These are phyloP conservation scores for Agelas oroides DNA, from an alignment of 37 sponge, comb jelly and placozoan species.

Conservation along the genomic window DNA sequence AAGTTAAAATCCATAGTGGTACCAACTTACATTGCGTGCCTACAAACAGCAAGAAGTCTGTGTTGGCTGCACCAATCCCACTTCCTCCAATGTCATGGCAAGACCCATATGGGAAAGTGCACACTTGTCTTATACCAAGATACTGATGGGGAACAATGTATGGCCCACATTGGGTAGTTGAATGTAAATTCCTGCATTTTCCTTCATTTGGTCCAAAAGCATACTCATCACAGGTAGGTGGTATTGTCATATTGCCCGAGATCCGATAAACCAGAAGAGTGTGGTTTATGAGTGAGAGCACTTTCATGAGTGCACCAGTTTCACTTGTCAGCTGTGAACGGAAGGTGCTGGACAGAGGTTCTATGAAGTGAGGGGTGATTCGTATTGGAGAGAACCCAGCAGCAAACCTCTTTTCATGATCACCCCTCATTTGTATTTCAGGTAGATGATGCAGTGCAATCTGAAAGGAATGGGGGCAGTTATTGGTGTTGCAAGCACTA, in stretches of 20 bases:
- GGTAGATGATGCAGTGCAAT: too few relatives aligned
- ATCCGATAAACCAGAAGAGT: not conserved
- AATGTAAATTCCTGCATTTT: not conserved
- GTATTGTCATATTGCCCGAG: not conserved
- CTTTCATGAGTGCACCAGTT: not conserved
- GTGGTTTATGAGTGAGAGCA: not conserved
- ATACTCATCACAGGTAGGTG: not conserved
- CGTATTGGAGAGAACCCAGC: not conserved
- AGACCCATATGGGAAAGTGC: not conserved
- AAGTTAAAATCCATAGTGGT: too few relatives aligned
- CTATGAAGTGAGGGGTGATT: not conserved
- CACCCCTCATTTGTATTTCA: too few relatives aligned
- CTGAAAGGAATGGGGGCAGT: too few relatives aligned
- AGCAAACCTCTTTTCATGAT: too few relatives aligned
- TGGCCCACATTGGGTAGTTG: not conserved
- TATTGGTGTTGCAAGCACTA: too few relatives aligned
- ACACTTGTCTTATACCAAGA: not conserved
- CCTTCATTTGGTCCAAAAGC: not conserved
- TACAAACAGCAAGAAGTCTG: constrained; percentile 26
- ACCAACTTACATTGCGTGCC: not conserved
- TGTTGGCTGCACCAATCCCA: not conserved
- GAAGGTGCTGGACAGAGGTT: not conserved
- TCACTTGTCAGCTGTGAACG: not conserved
- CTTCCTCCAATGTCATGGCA: not conserved
- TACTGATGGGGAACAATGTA: not conserved